These are phyloP conservation scores for Acropora yongei DNA, from an alignment of 64 coral and sea anemone species.

Conservation along the genomic window DNA sequence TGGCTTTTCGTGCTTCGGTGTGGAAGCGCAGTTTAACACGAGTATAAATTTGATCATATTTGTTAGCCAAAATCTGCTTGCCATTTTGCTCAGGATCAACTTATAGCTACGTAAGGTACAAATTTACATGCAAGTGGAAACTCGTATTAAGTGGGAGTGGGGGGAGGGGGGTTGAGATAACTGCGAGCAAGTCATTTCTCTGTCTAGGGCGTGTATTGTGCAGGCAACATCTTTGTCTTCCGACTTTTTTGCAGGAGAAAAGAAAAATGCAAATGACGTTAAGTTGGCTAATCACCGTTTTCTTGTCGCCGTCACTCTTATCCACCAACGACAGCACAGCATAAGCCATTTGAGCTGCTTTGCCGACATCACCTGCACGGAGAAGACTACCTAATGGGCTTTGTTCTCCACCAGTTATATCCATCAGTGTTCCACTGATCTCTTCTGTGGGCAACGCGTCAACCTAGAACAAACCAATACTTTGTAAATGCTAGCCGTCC, in stretches of 20 bases:
- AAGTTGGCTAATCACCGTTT: slow-evolving; percentile 37
- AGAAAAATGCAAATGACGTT: too few relatives aligned
- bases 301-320: slow-evolving; percentile 60
- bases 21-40: too few relatives aligned
- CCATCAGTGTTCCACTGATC: slow-evolving; percentile 57
- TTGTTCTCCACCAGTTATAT: slow-evolving; percentile 58
- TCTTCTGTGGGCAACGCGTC: slow-evolving; percentile 65
- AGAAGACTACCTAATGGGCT: slow-evolving; percentile 75
- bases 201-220: background rate
- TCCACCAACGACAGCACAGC: slow-evolving; percentile 80
- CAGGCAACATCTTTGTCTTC: background rate
- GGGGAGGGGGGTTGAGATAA: too few relatives aligned
- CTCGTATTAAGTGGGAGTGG: background rate
- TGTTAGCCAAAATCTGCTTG: too few relatives aligned
- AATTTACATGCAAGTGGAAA: too few relatives aligned
- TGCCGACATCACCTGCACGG: slow-evolving; percentile 59
- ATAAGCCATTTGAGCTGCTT: slow-evolving; percentile 84
- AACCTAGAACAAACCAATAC: slow-evolving; percentile 21
- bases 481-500: background rate
- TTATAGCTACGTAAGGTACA: too few relatives aligned
- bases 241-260: background rate
- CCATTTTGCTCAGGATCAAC: too few relatives aligned
- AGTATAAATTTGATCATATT: too few relatives aligned
- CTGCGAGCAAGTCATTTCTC: background rate
- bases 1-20: too few relatives aligned